Conservation (phyloP, 2,797 vertebrate species). For the Phalanger gymnotis region DNA sequence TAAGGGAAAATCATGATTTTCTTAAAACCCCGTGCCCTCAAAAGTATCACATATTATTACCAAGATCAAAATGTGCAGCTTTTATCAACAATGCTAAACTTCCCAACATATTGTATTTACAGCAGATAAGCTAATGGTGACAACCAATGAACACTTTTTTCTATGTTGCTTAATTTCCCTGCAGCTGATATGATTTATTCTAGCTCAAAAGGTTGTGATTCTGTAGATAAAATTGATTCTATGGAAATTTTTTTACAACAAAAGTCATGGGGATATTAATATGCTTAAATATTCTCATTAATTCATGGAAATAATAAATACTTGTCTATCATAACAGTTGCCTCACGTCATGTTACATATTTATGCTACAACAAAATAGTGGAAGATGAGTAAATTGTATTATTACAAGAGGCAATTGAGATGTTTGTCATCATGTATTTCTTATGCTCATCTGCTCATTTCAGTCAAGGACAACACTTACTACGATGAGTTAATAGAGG, state of each 20-base stretch:
- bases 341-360: not conserved
- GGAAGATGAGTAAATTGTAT: not conserved
- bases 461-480: not conserved
- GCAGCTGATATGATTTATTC: not conserved
- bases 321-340: not conserved
- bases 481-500: not conserved
- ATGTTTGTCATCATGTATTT: not conserved
- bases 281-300: not conserved
- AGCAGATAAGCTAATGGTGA: not conserved
- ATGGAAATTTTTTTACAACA: not conserved
- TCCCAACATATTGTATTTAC: not conserved
- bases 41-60: not conserved
- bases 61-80: not conserved
- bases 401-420: not conserved
- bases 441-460: not conserved
- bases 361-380: not conserved
- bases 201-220: not conserved
- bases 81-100: not conserved
- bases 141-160: not conserved
- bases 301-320: not conserved
- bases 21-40: not conserved
- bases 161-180: not conserved
- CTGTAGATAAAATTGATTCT: not conserved
- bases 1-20: constrained; percentile 49
- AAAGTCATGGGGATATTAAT: not conserved